Evolutionary conservation across 2,797 vertebrate species (phyloP).

Genomic region (Taeniopygia guttata): DNA sequence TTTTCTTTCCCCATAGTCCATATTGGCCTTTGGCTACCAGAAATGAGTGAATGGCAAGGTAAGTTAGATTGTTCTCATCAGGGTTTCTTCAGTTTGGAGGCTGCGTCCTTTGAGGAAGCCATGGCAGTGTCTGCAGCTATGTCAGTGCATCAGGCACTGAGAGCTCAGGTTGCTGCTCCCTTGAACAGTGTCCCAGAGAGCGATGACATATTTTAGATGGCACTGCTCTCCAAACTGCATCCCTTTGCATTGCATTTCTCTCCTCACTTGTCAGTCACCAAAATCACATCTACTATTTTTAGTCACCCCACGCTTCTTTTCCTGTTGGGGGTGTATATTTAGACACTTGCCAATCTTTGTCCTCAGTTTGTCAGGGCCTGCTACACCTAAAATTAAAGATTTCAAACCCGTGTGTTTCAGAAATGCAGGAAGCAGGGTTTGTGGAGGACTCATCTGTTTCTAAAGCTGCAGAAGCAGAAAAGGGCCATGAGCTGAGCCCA

Average conservation of each 20-base stretch:
- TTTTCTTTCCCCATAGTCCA: neutral
- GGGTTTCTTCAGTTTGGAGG: neutral
- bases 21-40: neutral
- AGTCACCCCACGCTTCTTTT: neutral
- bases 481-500: neutral
- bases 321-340: neutral
- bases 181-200: neutral
- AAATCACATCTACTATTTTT: neutral
- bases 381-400: neutral
- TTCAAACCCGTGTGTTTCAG: neutral
- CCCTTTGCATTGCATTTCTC: neutral
- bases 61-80: neutral
- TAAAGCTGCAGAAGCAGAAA: neutral
- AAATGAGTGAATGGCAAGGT: neutral
- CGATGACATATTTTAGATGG: neutral
- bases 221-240: neutral
- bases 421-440: neutral
- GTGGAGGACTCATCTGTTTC: neutral
- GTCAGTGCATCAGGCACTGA: neutral
- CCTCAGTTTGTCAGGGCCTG: neutral
- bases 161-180: neutral
- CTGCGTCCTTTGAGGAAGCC: neutral
- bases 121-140: neutral
- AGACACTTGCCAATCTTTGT: neutral
- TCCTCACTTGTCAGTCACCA: neutral